Evolutionary conservation across 2,113 vertebrate species (phyloP).

Genomic region (Butorides virescens): DNA sequence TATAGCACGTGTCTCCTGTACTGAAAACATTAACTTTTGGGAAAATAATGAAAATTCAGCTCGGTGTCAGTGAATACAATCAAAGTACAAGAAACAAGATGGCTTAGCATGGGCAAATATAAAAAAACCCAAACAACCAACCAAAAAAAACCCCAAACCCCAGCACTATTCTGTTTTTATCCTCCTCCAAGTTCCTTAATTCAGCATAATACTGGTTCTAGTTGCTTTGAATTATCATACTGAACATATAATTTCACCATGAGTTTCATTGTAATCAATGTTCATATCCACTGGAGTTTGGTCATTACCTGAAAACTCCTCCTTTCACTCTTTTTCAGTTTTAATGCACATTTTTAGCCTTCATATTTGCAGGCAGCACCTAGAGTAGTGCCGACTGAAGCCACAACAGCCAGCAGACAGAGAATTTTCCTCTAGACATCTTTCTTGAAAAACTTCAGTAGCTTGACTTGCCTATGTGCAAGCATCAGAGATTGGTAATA

Average conservation of each 20-base stretch:
- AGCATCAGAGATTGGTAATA: rapidly evolving
- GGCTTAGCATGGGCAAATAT: neutral
- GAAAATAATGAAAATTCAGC: neutral
- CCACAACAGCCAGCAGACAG: neutral
- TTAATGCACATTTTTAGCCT: neutral
- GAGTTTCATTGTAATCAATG: neutral
- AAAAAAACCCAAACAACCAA: neutral
- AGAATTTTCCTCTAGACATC: neutral
- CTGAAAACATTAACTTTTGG: neutral
- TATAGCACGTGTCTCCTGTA: neutral
- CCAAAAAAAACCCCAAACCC: neutral
- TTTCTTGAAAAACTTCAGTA: neutral
- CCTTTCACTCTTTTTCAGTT: neutral
- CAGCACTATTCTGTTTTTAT: neutral
- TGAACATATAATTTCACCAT: neutral
- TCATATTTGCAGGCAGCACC: neutral
- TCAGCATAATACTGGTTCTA: neutral
- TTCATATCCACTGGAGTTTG: neutral
- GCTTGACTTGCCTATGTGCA: neutral
- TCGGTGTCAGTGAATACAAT: neutral
- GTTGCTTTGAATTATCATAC: neutral
- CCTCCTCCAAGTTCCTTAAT: neutral
- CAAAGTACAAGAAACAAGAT: neutral
- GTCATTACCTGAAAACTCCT: neutral
- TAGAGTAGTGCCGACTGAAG: neutral